Conservation (phyloP, 2,113 vertebrate species). For the Hystrix cristata region DNA sequence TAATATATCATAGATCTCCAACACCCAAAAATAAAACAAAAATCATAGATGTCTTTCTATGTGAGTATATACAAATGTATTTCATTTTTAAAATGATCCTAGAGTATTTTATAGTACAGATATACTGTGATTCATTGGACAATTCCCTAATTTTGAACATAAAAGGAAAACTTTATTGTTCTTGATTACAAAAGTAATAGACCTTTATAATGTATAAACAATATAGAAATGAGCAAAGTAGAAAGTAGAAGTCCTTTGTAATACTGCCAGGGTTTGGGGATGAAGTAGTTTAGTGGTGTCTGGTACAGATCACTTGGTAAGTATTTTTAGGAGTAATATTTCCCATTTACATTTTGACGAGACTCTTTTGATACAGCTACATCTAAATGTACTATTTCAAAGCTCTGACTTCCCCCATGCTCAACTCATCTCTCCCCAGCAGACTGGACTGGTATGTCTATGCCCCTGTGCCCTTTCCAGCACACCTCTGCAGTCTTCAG, state of each 20-base stretch:
- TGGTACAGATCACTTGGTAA: not conserved
- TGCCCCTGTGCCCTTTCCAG: not conserved
- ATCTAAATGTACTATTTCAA: slow-evolving; percentile 31
- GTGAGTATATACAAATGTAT: not conserved
- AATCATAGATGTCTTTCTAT: not conserved
- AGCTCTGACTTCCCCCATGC: not conserved
- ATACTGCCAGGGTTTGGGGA: not conserved
- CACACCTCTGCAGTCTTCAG: not conserved
- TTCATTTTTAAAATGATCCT: not conserved
- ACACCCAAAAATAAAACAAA: too few relatives aligned
- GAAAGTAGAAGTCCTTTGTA: not conserved
- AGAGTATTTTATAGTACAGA: not conserved
- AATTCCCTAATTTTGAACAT: not conserved
- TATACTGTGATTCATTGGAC: slow-evolving; percentile 30
- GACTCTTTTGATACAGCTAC: not conserved
- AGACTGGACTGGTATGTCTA: not conserved
- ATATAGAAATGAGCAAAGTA: not conserved
- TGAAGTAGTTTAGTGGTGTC: not conserved
- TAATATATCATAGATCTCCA: not conserved
- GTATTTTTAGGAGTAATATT: slow-evolving; percentile 12
- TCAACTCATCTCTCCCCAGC: not conserved
- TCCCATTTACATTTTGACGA: slow-evolving; percentile 13
- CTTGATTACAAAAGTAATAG: slow-evolving; percentile 14
- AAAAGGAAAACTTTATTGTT: slow-evolving; percentile 40
- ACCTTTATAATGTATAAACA: slow-evolving; percentile 20